Evolutionary conservation across 2,113 vertebrate genomes (phyloP), one percentile per base, ranked within the genome.

Genomic region (Crypturellus undulatus): DNA sequence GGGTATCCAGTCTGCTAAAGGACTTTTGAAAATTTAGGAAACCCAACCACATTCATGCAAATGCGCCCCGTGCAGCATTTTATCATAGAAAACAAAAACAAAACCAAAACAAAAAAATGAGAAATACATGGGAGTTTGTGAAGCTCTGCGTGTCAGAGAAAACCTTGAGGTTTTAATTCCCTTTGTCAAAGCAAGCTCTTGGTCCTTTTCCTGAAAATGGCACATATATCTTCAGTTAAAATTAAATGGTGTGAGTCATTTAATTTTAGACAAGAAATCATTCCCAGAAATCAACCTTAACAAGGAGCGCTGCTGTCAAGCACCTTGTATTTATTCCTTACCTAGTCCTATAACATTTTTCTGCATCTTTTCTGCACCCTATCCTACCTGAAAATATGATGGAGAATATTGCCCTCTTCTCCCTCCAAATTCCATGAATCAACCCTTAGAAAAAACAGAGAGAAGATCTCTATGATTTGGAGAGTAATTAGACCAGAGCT

Each of bases 141-240:
- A 83, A 63, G 8, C 17, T 17, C 4, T 63, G 42, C 18, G 45
- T 4, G 10, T 63, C 21, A 28, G 80, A 11, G 4, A 89, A 89
- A 75, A 0, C 7, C 3, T 5, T 42, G 21, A 36, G 26, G 8
- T 54, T 54, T 54, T 54, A 54, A 1, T 30, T 82, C 1, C 3
- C 1, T 3, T 71, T 42, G 10, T 42, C 52, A 51, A 79, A 12
- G 5, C 13, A 20, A 72, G 67, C 18, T 60, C 40, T 40, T 40
- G 22, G 10, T 58, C 5, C 15, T 59, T 71, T 28, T 63, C 14
- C 19, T 38, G 22, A 77, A 80, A 56, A 58, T 12, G 5, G 10
- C 4, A 52, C 36, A 32, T 15, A 32, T 34, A 77, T 71, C 16
- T 84, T 38, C 4, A 5, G 63, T 16, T 71, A 67, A 68, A 90